These are phyloP conservation scores for Mustelus asterias DNA, from an alignment of 2,113 vertebrate species.

Conservation along the genomic window DNA sequence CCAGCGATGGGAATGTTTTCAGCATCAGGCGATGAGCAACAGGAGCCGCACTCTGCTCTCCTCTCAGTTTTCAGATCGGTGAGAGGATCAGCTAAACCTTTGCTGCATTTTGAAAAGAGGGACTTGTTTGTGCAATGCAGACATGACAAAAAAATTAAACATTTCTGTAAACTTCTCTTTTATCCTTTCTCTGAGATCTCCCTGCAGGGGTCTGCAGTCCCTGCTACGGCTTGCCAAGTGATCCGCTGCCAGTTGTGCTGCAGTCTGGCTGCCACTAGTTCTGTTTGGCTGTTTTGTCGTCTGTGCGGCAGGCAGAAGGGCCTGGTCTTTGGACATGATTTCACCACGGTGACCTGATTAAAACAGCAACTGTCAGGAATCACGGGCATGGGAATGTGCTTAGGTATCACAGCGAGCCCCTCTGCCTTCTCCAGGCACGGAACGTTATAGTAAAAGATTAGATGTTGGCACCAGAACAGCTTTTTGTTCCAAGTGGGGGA, in stretches of 20 bases:
- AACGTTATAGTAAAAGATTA: neutral
- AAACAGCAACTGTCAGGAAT: neutral
- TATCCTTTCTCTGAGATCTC: neutral
- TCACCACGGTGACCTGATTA: neutral
- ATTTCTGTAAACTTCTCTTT: neutral
- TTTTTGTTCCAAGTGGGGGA: neutral
- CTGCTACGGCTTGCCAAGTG: neutral
- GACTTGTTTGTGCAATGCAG: neutral
- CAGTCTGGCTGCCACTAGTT: neutral
- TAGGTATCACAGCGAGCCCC: neutral
- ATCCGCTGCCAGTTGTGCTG: neutral
- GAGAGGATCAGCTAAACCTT: neutral
- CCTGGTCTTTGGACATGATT: neutral
- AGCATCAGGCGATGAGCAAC: neutral
- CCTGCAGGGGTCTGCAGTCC: neutral
- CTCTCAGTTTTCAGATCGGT: neutral
- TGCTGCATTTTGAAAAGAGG: neutral
- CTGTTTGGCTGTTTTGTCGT: neutral
- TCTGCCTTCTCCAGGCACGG: neutral
- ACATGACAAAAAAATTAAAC: neutral
- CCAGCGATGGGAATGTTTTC: neutral
- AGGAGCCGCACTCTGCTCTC: neutral
- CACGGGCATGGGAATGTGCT: neutral
- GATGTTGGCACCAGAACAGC: neutral
- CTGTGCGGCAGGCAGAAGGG: neutral